Base-by-base conservation (phyloP, 1,140 invertebrate genomes). In the Tigriopus japonicus region DNA sequence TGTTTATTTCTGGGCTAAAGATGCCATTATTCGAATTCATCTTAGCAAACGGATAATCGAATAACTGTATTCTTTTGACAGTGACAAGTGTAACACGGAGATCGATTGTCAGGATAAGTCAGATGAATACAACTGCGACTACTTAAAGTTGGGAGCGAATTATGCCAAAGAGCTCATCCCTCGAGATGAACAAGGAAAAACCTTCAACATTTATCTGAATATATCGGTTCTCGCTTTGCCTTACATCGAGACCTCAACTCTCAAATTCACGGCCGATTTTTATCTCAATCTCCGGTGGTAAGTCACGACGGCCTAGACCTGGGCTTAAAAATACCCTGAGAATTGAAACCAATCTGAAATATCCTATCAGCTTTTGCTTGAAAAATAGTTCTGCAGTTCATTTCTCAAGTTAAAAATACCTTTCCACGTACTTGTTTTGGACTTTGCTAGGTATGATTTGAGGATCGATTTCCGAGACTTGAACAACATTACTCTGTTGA, bases 41-140 rank as follows among this genome's bases (percentile, higher is more conserved):
- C 10, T 12, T 43, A 43, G 42, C 42, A 10, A 12, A 10, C 6
- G 45, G n/a, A 49, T 5, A 49, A 17, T 2, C 42, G 10, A 15
- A 24, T 55, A 14, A 55, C 14, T 40, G 9, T 40, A 24, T 19
- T 15, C 9, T 24, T 24, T 19, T 43, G 15, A 15, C 24, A 24
- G 53, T 15, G 24, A 55, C 6, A 55, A 54, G 49, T 54, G 49
- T 40, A 52, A 60, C 15, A 21, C 59, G 17, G 23, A 54, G 13
- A 51, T 60, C 23, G 49, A 54, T 35, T 54, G 49, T 54, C 2
- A 19, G 23, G 59, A 61, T 53, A 49, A 61, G 24, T 61, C 59
- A 13, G 59, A 61, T 19, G 59, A 61, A 54, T 21, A 54, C 15
- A 35, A 61, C n/a, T 61, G 59, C 28, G 53, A 49, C 17, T 61